A percentile compares a stretch with the other conserved stretches of the same genome.
phyloP scores from a whole-genome alignment of 1,140 invertebrate species.

The Zaprionus lachaisei region DNA sequence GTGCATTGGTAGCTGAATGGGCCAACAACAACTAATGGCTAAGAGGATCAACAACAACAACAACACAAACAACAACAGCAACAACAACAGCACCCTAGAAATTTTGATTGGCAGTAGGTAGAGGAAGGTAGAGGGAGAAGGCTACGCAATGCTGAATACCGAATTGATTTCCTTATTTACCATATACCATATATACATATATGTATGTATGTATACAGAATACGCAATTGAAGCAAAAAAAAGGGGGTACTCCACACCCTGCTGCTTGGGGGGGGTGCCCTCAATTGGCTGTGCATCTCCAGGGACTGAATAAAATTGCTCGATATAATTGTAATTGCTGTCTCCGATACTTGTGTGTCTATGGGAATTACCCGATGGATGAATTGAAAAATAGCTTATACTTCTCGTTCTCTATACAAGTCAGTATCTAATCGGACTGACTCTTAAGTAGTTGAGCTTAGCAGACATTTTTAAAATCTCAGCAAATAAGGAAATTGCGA shows the following conservation, averaged over 20 bases:
- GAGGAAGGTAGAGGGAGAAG: background rate
- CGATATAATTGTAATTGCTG: conserved; percentile 6
- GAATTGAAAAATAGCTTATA: background rate
- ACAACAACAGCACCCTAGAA: conserved; percentile 6
- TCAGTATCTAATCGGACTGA: background rate
- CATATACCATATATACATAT: conserved; percentile 8
- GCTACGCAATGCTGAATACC: conserved; percentile 37
- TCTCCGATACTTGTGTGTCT: background rate
- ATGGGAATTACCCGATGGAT: background rate
- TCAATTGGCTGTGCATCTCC: background rate
- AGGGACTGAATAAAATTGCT: conserved; percentile 4
- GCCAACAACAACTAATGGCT: conserved; percentile 1
- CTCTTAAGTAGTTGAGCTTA: background rate
- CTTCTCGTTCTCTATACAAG: too few relatives aligned
- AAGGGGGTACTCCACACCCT: background rate
- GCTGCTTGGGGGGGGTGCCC: background rate
- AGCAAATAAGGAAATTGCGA: background rate
- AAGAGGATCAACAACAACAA: background rate
- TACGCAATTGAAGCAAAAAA: conserved; percentile 8
- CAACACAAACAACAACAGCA: background rate
- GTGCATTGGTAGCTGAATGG: conserved; percentile 37
- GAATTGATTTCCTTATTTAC: conserved; percentile 52
- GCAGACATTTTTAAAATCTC: background rate
- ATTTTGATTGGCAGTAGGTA: conserved; percentile 38
- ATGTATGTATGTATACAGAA: background rate